Conservation (phyloP, 2,888 invertebrate species). For the Sussaba pulchella region DNA sequence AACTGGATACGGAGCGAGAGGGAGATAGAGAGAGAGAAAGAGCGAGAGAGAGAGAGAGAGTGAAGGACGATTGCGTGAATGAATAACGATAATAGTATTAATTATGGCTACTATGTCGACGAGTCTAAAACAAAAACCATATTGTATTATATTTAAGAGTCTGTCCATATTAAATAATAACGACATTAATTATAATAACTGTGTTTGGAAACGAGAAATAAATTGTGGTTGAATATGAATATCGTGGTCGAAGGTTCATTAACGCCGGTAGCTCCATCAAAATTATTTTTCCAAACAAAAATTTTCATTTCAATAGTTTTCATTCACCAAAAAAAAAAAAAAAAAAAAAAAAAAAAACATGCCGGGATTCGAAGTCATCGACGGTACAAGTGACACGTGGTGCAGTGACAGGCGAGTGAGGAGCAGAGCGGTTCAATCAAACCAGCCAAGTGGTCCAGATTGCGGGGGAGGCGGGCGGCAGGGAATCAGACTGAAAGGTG, state of each 20-base stretch:
- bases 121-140: constrained; percentile 82
- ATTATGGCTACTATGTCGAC: constrained; percentile 83
- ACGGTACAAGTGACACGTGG: constrained; percentile 42
- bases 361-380: background rate
- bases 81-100: constrained; percentile 84
- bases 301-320: constrained; percentile 19
- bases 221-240: constrained; percentile 85
- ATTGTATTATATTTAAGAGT: constrained; percentile 84
- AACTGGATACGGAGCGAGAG: constrained; percentile 41
- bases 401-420: constrained; percentile 30
- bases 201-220: constrained; percentile 85
- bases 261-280: constrained; percentile 16
- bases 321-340: no score
- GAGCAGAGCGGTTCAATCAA: constrained; percentile 55
- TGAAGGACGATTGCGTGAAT: constrained; percentile 76
- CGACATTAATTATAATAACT: constrained; percentile 84
- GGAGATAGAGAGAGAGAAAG: constrained; percentile 40
- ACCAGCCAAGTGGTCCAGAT: constrained; percentile 74
- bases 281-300: background rate
- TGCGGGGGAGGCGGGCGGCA: constrained; percentile 78
- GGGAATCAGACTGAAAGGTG: constrained; percentile 77
- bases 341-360: no score
- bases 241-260: constrained; percentile 66
- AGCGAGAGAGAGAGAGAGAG: constrained; percentile 42
- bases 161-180: constrained; percentile 84